Percentiles rank a stretch among this genome's conserved stretches.
Conservation (phyloP, 1,140 invertebrate genomes). For the Scaptomyza montana region DNA sequence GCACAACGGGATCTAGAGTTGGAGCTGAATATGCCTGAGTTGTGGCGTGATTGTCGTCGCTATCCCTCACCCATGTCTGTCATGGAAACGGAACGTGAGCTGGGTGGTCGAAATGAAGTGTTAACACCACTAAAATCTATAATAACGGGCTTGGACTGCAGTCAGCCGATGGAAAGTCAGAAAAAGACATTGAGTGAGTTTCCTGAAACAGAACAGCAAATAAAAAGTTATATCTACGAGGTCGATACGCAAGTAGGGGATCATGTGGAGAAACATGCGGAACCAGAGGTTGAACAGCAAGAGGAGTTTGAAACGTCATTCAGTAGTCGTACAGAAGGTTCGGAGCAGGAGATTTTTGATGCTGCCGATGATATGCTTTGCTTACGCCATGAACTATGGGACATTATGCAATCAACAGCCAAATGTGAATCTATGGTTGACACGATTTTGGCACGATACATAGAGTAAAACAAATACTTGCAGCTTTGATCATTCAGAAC, state of each 20-base stretch:
- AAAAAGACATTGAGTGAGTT: not conserved
- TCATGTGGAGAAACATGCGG: not conserved
- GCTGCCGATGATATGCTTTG: not conserved
- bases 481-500: too few relatives aligned
- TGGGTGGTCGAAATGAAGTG: not conserved
- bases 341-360: not conserved
- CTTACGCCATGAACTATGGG: not conserved
- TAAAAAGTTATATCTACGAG: not conserved
- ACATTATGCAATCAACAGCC: not conserved
- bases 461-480: not conserved
- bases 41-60: constrained; percentile 25
- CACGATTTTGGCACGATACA: not conserved
- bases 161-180: not conserved
- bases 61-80: constrained; percentile 61
- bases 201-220: not conserved
- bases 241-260: not conserved
- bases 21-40: constrained; percentile 32
- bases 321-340: not conserved
- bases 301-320: not conserved
- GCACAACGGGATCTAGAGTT: constrained; percentile 50
- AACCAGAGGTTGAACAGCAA: not conserved
- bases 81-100: constrained; percentile 25
- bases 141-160: constrained; percentile 14
- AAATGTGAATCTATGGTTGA: constrained; percentile 10
- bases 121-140: constrained; percentile 21